Percentiles rank a stretch among this genome's conserved stretches.
phyloP scores from a whole-genome alignment of 2,888 invertebrate genomes.

The Troides aeacus region DNA sequence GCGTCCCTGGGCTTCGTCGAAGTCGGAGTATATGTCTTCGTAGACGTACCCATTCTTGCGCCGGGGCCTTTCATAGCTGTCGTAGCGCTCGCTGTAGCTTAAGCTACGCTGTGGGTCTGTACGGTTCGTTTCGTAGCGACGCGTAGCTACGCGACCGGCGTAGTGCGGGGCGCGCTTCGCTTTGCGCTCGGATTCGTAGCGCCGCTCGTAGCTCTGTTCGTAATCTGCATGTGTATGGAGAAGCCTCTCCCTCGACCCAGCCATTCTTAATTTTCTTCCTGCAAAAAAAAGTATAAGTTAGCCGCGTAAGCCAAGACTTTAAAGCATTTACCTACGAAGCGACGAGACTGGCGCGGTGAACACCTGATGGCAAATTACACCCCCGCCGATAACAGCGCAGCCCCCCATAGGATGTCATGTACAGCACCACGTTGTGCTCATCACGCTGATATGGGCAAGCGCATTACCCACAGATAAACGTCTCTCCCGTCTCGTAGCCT shows the following conservation, averaged over 20 bases:
- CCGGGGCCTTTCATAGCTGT: conserved; percentile 54
- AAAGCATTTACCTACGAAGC: no score
- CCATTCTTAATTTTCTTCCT: conserved; percentile 62
- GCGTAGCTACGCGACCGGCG: conserved; percentile 14
- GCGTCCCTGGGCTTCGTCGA: conserved; percentile 72
- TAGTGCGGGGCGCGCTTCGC: conserved; percentile 21
- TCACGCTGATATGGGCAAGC: no score
- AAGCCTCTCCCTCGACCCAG: conserved; percentile 68
- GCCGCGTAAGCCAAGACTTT: no score
- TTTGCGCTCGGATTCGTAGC: conserved; percentile 41
- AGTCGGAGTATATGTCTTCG: conserved; percentile 76
- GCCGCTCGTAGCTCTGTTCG: conserved; percentile 55
- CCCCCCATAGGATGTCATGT: no score
- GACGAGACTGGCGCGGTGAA: no score
- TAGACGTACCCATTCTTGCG: conserved; percentile 73
- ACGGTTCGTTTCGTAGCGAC: conserved; percentile 33
- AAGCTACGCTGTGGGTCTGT: conserved; percentile 33
- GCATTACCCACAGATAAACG: no score
- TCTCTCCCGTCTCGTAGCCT: no score
- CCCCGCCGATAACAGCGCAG: no score
- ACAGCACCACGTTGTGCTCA: no score
- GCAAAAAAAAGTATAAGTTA: conserved; percentile 40
- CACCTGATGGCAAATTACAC: no score
- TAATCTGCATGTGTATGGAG: conserved; percentile 64
- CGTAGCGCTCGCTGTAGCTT: conserved; percentile 41